phyloP scores from a whole-genome alignment of 2,797 vertebrate genomes.

The Telmatherina bonti region DNA sequence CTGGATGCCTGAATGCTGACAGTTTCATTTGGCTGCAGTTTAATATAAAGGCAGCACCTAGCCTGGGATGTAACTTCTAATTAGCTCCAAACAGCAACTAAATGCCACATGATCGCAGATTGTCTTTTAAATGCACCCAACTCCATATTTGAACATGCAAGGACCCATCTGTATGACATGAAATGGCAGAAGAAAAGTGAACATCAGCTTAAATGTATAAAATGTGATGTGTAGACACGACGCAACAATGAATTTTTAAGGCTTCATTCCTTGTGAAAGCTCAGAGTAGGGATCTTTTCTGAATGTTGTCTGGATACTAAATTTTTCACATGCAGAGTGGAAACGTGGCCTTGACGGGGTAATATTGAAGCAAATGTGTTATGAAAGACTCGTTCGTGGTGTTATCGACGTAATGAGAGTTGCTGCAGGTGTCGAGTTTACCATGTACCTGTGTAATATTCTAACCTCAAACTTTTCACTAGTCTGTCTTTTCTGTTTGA shows the following conservation, averaged over 20 bases:
- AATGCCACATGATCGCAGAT: slow-evolving; percentile 70
- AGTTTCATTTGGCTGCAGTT: slow-evolving; percentile 65
- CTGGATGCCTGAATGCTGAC: slow-evolving; percentile 50
- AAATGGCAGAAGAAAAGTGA: too few relatives aligned
- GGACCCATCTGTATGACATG: too few relatives aligned
- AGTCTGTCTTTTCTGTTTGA: background rate
- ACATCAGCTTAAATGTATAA: slow-evolving; percentile 1
- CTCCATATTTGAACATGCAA: slow-evolving; percentile 3
- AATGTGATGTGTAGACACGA: slow-evolving; percentile 6
- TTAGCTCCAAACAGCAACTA: slow-evolving; percentile 69
- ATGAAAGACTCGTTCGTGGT: slow-evolving; percentile 21
- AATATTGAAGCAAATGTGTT: slow-evolving; percentile 24
- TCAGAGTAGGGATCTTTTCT: slow-evolving; percentile 4
- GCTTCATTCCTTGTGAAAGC: slow-evolving; percentile 2
- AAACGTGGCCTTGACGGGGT: background rate
- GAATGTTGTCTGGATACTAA: slow-evolving; percentile 14
- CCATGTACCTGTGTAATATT: background rate
- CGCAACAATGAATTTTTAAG: slow-evolving; percentile 10
- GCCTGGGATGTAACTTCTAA: slow-evolving; percentile 66
- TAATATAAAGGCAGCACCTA: slow-evolving; percentile 57
- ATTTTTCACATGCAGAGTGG: slow-evolving; percentile 5
- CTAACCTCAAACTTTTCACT: slow-evolving; percentile 6
- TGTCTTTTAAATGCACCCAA: slow-evolving; percentile 55
- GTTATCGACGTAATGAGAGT: slow-evolving; percentile 30
- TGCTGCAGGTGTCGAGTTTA: background rate